Evolutionary conservation across 1,140 invertebrate species (phyloP), one percentile per base, ranked within the genome.

Genomic region (Eriosoma lanigerum): DNA sequence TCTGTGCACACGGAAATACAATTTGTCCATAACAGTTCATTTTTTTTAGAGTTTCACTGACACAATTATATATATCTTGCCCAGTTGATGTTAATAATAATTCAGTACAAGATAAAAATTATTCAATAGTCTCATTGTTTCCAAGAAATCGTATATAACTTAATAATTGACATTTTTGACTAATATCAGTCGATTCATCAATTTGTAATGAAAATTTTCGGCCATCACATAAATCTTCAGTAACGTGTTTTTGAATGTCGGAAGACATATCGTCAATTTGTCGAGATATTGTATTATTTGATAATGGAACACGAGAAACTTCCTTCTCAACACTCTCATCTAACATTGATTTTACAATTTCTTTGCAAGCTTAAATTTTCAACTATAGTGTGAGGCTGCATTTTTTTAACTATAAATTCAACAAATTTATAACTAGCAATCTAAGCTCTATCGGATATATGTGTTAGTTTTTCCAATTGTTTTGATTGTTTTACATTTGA

Each of bases 181-280:
- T n/a, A n/a, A n/a, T n/a, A n/a, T n/a, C n/a, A n/a, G n/a, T n/a
- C n/a, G n/a, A n/a, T n/a, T n/a, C n/a, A n/a, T n/a, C n/a, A n/a
- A n/a, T n/a, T n/a, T n/a, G n/a, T n/a, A n/a, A n/a, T n/a, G n/a
- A n/a, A n/a, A n/a, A n/a, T n/a, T n/a, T n/a, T n/a, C n/a, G 29
- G 1, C 60, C 29, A 64, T 64, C 60, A 64, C 60, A 64, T 64
- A 64, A 38, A 32, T 32, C 38, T 3, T 64, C 29, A 10, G 60
- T 32, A 38, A 64, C 60, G 26, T 64, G 60, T 38, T 64, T 64
- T 64, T 64, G 29, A 64, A 64, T 38, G 60, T 64, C 60, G 0
- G 60, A 64, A 64, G 60, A 64, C 60, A 38, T 64, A 64, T 64
- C 29, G 60, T 64, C 60, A 64, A 64, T 64, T 64, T 29, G 60